Conservation (phyloP, 1,140 invertebrate species). For the Artemia franciscana region DNA sequence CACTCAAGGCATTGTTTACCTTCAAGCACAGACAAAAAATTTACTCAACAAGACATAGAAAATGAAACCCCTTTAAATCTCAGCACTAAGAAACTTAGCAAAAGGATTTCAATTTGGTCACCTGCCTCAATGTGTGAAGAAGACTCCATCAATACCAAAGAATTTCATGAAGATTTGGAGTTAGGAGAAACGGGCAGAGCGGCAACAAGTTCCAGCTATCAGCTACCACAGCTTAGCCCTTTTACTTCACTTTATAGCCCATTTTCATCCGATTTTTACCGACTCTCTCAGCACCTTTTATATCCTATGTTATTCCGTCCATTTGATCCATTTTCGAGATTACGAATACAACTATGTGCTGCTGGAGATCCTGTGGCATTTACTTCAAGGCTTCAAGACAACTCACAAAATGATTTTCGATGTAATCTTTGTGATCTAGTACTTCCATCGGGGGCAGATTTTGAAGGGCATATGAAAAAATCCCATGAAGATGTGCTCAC, state of each 20-base stretch:
- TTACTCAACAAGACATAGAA: too few relatives aligned
- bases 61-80: constrained; percentile 8
- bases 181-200: neutral
- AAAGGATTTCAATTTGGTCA: constrained; percentile 39
- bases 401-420: constrained; percentile 22
- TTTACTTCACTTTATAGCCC: neutral
- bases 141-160: constrained; percentile 18
- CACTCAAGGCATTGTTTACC: too few relatives aligned
- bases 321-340: constrained; percentile 6
- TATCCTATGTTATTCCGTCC: constrained; percentile 5
- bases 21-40: too few relatives aligned
- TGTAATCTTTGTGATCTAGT: neutral
- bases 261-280: neutral
- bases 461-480: neutral
- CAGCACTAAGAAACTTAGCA: constrained; percentile 15
- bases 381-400: constrained; percentile 24
- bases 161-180: neutral
- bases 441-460: neutral
- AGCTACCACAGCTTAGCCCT: neutral
- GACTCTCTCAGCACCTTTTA: neutral
- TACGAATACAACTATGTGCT: neutral
- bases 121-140: constrained; percentile 54
- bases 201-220: neutral
- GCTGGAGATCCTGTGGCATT: too few relatives aligned
- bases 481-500: neutral